Evolutionary conservation across 2,888 invertebrate species (phyloP).

Genomic region (Agelastica alni): DNA sequence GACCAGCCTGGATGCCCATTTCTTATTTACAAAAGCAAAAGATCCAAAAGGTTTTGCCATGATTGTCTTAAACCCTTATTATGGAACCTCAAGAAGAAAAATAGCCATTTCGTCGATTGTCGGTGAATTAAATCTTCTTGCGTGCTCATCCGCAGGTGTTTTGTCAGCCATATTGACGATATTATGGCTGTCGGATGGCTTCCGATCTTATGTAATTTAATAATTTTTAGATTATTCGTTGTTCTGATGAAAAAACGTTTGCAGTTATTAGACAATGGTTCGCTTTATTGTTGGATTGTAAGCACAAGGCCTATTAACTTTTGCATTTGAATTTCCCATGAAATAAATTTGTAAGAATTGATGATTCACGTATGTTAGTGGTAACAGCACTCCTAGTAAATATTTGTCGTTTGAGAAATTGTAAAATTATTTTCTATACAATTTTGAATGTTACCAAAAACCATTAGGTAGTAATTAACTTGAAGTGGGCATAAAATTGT

Average conservation of each 20-base stretch:
- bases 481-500: no score
- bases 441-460: neutral
- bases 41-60: no score
- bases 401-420: neutral
- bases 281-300: neutral
- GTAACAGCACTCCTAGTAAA: neutral
- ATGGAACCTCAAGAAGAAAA: neutral
- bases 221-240: neutral
- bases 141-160: neutral
- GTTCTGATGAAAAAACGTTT: conserved; percentile 1
- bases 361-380: neutral
- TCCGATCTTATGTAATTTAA: neutral
- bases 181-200: conserved; percentile 2
- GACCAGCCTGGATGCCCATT: no score
- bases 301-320: neutral
- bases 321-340: neutral
- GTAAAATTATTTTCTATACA: neutral
- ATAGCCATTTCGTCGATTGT: conserved; percentile 6
- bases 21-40: no score
- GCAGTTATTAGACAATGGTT: neutral
- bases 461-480: no score
- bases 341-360: conserved; percentile 7
- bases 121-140: conserved; percentile 4
- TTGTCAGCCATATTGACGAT: neutral
- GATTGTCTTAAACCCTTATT: no score